These are phyloP conservation scores for Clitarchus hookeri DNA, from an alignment of 2,888 invertebrate species.

Conservation along the genomic window DNA sequence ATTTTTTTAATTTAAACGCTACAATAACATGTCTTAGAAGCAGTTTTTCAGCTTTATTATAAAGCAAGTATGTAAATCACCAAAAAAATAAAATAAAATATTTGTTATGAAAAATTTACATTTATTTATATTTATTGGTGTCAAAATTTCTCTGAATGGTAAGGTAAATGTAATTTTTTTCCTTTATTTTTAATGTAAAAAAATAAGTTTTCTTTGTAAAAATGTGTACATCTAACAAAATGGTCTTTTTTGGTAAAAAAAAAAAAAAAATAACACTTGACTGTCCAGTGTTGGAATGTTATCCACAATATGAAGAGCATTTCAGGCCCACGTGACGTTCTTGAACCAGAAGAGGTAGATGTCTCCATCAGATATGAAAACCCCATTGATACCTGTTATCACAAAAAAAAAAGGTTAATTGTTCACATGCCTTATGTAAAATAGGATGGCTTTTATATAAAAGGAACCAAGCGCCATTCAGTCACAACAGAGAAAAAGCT, in stretches of 20 bases:
- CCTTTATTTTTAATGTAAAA: too few species aligned
- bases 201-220: too few species aligned
- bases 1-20: not conserved
- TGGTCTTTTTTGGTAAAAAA: too few species aligned
- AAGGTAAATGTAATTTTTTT: too few species aligned
- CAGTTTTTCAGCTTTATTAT: not conserved
- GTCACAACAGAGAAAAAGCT: too few species aligned
- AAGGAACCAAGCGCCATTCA: too few species aligned
- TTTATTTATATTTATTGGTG: not conserved
- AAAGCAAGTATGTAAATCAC: not conserved
- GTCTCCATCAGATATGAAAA: not conserved
- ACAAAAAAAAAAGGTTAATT: not conserved
- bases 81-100: not conserved
- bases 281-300: too few species aligned
- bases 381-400: not conserved
- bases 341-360: slow-evolving; percentile 14
- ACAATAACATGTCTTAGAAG: not conserved
- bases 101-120: not conserved
- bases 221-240: too few species aligned
- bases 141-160: too few species aligned
- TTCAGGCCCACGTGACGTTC: not conserved
- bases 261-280: too few species aligned
- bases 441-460: too few species aligned
- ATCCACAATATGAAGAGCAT: not conserved
- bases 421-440: too few species aligned